Percentiles rank a stretch among this genome's conserved stretches.
These are phyloP conservation scores for Regulus satrapa DNA, from an alignment of 2,113 vertebrate species.

Conservation along the genomic window DNA sequence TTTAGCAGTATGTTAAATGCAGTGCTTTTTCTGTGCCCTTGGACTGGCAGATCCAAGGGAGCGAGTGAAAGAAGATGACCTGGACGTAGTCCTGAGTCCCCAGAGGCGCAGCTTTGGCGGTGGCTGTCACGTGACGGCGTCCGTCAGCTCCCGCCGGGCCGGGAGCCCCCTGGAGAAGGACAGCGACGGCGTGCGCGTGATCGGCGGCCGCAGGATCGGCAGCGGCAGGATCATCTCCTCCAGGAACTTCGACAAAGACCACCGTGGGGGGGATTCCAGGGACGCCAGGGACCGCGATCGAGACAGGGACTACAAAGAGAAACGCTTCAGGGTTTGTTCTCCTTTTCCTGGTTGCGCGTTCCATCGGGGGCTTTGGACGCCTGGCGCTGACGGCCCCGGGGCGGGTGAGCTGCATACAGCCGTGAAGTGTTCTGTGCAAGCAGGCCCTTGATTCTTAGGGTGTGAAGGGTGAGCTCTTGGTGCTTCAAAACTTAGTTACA, in stretches of 20 bases:
- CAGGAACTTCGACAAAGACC: conserved; percentile 88
- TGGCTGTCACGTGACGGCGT: conserved; percentile 87
- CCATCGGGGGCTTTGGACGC: accelerated
- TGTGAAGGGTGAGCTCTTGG: not conserved
- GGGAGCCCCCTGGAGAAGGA: conserved; percentile 94
- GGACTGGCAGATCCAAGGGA: conserved; percentile 87
- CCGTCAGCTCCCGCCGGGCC: conserved; percentile 77
- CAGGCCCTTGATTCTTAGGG: not conserved
- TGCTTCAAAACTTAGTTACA: not conserved
- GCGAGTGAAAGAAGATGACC: conserved; percentile 92
- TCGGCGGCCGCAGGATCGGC: conserved; percentile 87
- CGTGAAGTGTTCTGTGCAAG: not conserved
- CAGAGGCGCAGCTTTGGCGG: conserved; percentile 96
- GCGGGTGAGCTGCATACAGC: not conserved
- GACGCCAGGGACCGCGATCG: conserved; percentile 77
- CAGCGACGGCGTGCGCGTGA: conserved; percentile 83
- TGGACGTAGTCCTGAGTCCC: conserved; percentile 93
- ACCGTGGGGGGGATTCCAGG: conserved; percentile 74
- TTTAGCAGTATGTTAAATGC: not conserved
- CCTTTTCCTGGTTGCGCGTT: accelerated
- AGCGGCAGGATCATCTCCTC: conserved; percentile 92
- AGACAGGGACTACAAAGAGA: conserved; percentile 93
- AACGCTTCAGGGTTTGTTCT: conserved; percentile 88
- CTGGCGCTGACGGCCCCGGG: not conserved
- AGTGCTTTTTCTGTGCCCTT: not conserved